Base-by-base conservation (phyloP, 2,797 vertebrate species). In the Rhynchonycteris naso region DNA sequence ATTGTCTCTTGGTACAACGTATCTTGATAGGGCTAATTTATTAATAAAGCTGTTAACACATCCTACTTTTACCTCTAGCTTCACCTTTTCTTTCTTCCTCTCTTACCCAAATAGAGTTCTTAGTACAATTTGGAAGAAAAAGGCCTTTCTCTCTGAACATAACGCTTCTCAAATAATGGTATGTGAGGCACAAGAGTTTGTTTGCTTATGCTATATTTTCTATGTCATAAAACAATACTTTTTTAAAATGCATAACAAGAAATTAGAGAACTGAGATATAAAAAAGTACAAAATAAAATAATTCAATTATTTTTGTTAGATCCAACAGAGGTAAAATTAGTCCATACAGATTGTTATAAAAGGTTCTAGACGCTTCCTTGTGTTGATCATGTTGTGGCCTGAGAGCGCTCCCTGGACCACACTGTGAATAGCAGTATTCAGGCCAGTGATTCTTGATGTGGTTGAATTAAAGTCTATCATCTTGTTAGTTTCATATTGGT, bases 181-280 rank as follows among this genome's bases (percentile, higher is more conserved):
- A 33, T 82, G 30, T 47, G 6, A 90, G 84, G 71, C 72, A 24
- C 18, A 84, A 80, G 16, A 33, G 59, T 87, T 56, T 74, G 33
- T 83, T 75, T 66, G 35, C 26, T 90, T 79, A 56, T 26, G 12
- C 80, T 91, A 76, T 85, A 90, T 79, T 86, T 90, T 28, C 59
- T 30, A 14, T 81, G 3, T 91, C 28, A 47, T 4, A 19, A 18
- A 52, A 4, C 28, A 68, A 68, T 66, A 30, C 28, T 43, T 82
- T 78, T 59, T 8, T 21, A 87, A 38, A 83, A 59, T 89, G 28
- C n/a, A 43, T 86, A 68, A 78, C 65, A 58, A 71, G 26, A n/a
- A 80, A 88, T 82, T 26, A 59, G 63, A 63, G 89, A 89, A 71
- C 35, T 22, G 16, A 83, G 5, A 52, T 75, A 68, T 28, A 59